Percentiles rank a stretch among this genome's conserved stretches.
These are phyloP conservation scores for Apamea crenata DNA, from an alignment of 2,888 invertebrate genomes.

Conservation along the genomic window DNA sequence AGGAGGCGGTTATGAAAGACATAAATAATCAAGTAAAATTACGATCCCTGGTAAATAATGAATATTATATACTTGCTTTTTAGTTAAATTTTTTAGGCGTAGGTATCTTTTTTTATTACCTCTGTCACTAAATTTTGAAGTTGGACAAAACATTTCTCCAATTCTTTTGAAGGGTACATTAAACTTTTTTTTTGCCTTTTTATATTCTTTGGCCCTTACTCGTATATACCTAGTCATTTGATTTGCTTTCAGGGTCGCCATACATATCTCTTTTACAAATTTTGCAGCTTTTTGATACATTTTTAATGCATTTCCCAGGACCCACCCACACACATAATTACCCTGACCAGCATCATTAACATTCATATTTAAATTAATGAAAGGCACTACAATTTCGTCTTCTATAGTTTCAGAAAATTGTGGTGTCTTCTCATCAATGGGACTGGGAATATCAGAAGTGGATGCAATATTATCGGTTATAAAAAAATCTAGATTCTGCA, in stretches of 20 bases:
- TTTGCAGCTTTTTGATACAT: conserved; percentile 16
- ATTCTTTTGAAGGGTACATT: no score
- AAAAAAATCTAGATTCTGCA: no score
- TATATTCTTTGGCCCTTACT: background rate
- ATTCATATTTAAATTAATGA: conserved; percentile 8
- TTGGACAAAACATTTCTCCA: no score
- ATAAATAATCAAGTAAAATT: no score
- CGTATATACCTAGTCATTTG: conserved; percentile 21
- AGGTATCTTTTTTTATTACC: no score
- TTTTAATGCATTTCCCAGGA: conserved; percentile 16
- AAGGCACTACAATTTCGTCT: conserved; percentile 19
- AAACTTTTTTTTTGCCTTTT: no score
- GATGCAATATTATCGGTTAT: conserved; percentile 4
- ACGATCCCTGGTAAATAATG: no score
- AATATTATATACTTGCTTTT: no score
- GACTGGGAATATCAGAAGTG: conserved; percentile 26
- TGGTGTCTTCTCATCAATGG: conserved; percentile 2
- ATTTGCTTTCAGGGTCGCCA: conserved; percentile 3
- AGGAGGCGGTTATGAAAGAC: no score
- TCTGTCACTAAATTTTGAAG: no score
- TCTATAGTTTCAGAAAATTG: conserved; percentile 20
- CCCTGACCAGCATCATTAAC: background rate
- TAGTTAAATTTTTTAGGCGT: no score
- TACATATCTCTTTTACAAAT: conserved; percentile 15
- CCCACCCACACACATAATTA: conserved; percentile 23